Base-by-base conservation (phyloP, 1,140 invertebrate species). In the Pseudomyrmex dendroicus region DNA sequence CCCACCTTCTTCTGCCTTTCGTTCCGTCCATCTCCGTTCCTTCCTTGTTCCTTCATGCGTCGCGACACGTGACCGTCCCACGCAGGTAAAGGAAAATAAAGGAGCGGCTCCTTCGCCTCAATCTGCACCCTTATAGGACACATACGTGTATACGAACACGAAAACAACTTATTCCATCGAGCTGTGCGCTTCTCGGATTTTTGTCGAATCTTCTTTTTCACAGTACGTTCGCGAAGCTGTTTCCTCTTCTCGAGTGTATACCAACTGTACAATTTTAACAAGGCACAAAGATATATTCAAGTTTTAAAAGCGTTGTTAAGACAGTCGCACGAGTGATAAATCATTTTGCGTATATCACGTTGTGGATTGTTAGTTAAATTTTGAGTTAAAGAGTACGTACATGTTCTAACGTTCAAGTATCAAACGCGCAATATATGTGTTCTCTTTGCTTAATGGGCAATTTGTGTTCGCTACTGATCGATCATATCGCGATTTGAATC, bases 61-160 rank as follows among this genome's bases (percentile, higher is more conserved):
- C 61, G 52, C 13, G 62, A 20, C 46, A 67, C 76, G 86, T 87
- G 66, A 84, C 83, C 57, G 70, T 85, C 56, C 72, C 77, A 85
- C 66, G 50, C 73, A 84, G 80, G 70, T 88, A 76, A 52, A 82
- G 46, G 80, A 84, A 88, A 88, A 89, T 88, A 89, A 86, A 88
- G 74, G 80, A 88, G 70, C 80, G 70, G 74, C 64, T 67, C 12
- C 73, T 70, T 66, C 64, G 22, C 44, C 48, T 73, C 86, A 84
- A 89, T 84, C 78, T 74, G 66, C 80, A 80, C 64, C 63, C 73
- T 84, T 76, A 68, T 44, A 73, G 80, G 50, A 54, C 67, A 59
- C 35, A 35, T 7, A 35, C 52, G 22, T 73, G 17, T 80, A 54
- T 89, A 80, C 82, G 67, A 82, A 25, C 57, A 62, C 73, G 84